Base-by-base conservation (phyloP, 2,797 vertebrate species). In the Australoheros facetus region DNA sequence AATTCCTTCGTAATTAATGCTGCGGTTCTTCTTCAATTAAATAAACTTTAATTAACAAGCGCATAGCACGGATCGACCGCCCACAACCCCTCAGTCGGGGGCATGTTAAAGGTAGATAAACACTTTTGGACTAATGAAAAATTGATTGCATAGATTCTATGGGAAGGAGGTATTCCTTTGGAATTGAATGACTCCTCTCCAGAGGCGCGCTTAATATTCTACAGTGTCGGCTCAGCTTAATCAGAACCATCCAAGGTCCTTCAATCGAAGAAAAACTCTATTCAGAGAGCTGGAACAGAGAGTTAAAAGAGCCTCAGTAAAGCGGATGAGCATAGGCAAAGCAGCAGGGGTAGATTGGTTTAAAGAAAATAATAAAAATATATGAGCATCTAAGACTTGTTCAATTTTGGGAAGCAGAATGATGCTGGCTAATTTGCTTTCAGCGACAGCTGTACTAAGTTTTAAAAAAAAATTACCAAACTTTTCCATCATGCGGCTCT, bases 41-140 rank as follows among this genome's bases (percentile, higher is more conserved):
- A 98, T 98, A 97, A 97, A 96, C 96, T 96, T 97, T 98, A 98
- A 99, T 99, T 99, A 99, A 98, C 97, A 98, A 97, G 95, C 96
- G 93, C 94, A 94, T 95, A 95, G 96, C 94, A 94, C 93, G 95
- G 94, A 98, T 98, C 96, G 97, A 97, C 96, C 88, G 92, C 89
- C 95, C 94, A 92, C 97, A 95, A 95, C 95, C 97, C 84, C 93
- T 74, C 93, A 96, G 98, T 96, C 96, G 93, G 95, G 96, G 95
- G 94, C 93, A 95, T 98, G 98, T 96, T 97, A 95, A 96, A 97
- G 91, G 95, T 97, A 97, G 98, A 99, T 99, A 99, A 99, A 99
- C 97, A 98, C 97, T 96, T 97, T 96, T 94, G 93, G 95, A 91
- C 96, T 99, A 99, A 99, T 99, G 98, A 97, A 99, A 97, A 97